phyloP scores from a whole-genome alignment of 2,888 invertebrate genomes.

The Bombylius major region DNA sequence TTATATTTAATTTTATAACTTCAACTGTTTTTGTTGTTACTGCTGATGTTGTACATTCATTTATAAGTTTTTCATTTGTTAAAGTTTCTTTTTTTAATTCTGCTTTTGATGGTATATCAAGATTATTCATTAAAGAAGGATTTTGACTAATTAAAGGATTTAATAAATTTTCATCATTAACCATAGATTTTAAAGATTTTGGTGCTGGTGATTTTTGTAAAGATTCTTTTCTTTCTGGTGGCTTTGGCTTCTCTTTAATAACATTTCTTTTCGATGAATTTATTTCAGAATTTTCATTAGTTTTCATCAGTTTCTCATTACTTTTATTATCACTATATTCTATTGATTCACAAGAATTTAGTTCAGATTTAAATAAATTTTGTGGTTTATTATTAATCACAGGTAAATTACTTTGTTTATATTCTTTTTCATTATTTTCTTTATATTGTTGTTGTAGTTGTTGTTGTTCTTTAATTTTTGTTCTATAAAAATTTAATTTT shows the following conservation, averaged over 20 bases:
- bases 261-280: neutral
- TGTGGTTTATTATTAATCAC: slow-evolving; percentile 12
- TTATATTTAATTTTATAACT: neutral
- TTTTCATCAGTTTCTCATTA: neutral
- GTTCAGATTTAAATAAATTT: neutral
- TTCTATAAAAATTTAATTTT: slow-evolving; percentile 26
- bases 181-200: too few species aligned
- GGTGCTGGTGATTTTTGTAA: slow-evolving; percentile 23
- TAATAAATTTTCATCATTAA: too few species aligned
- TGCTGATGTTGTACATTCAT: too few species aligned
- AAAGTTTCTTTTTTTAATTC: too few species aligned
- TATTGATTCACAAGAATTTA: neutral
- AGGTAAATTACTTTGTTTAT: slow-evolving; percentile 12
- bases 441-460: too few species aligned
- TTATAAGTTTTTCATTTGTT: too few species aligned
- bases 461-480: slow-evolving; percentile 23
- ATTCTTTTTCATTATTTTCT: neutral
- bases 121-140: too few species aligned
- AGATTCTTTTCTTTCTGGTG: slow-evolving; percentile 33
- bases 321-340: too few species aligned
- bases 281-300: neutral
- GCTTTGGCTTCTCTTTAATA: slow-evolving; percentile 25
- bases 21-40: neutral
- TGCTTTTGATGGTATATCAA: too few species aligned
- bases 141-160: too few species aligned